A percentile compares a stretch with the other conserved stretches of the same genome.
phyloP scores from a whole-genome alignment of 2,113 vertebrate species.

The Lota lota region DNA sequence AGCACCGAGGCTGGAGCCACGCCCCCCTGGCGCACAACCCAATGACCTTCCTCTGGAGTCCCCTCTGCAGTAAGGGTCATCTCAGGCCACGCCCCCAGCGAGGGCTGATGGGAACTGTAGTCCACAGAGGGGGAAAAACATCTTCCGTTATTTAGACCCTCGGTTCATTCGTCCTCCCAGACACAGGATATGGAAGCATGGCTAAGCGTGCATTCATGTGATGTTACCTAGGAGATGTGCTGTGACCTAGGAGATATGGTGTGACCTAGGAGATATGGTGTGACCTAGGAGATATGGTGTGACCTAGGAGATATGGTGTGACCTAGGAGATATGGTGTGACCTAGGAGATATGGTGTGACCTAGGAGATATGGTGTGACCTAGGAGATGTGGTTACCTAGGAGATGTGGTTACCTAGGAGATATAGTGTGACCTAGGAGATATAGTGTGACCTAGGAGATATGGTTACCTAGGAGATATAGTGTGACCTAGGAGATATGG shows the following conservation, averaged over 20 bases:
- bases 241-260: conserved; percentile 75
- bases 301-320: conserved; percentile 8
- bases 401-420: conserved; percentile 75
- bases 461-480: conserved; percentile 77
- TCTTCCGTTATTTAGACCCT: background rate
- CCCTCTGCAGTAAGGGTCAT: conserved; percentile 73
- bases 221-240: conserved; percentile 1
- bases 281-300: conserved; percentile 71
- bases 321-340: conserved; percentile 75
- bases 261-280: conserved; percentile 75
- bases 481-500: conserved; percentile 73
- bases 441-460: conserved; percentile 71
- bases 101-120: conserved; percentile 82
- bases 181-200: background rate
- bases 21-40: conserved; percentile 80
- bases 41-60: conserved; percentile 59
- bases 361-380: conserved; percentile 74
- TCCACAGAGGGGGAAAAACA: conserved; percentile 47
- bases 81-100: conserved; percentile 82
- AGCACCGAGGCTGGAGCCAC: conserved; percentile 85
- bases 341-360: conserved; percentile 70
- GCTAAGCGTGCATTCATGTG: background rate
- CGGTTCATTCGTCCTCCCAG: background rate
- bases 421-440: conserved; percentile 73
- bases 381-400: conserved; percentile 76